Conservation (phyloP, 2,113 vertebrate species). For the Prochilodus magdalenae region DNA sequence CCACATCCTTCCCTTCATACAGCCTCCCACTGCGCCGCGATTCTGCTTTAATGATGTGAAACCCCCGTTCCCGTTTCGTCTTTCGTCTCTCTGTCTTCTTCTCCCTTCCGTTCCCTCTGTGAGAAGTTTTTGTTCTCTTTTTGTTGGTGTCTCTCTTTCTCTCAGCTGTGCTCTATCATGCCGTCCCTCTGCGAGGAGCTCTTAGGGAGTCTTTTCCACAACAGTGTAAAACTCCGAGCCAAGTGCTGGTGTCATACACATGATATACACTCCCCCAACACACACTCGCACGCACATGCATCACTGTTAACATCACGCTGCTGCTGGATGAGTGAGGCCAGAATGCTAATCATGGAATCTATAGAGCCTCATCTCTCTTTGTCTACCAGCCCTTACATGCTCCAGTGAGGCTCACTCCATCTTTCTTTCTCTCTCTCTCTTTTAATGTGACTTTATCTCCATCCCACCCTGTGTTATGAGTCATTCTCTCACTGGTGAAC, state of each 20-base stretch:
- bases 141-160: constrained; percentile 11
- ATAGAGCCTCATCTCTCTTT: not conserved
- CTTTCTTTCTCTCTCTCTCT: not conserved
- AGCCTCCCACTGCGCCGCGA: not conserved
- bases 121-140: constrained; percentile 7
- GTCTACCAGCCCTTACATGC: not conserved
- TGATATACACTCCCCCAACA: not conserved
- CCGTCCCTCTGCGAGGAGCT: not conserved
- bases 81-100: not conserved
- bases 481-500: constrained; percentile 1
- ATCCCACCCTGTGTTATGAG: constrained; percentile 21
- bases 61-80: not conserved
- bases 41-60: not conserved
- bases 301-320: not conserved
- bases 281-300: not conserved
- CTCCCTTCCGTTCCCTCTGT: constrained; percentile 13
- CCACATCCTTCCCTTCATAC: not conserved
- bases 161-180: not conserved
- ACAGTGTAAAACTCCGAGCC: not conserved
- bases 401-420: constrained; percentile 9
- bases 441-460: constrained; percentile 11
- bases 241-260: not conserved
- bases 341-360: constrained; percentile 26
- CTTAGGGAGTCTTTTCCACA: not conserved
- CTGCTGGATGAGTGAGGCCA: not conserved